Evolutionary conservation across 2,888 invertebrate genomes (phyloP), one percentile per base, ranked within the genome.

Genomic region (Arctia plantaginis): DNA sequence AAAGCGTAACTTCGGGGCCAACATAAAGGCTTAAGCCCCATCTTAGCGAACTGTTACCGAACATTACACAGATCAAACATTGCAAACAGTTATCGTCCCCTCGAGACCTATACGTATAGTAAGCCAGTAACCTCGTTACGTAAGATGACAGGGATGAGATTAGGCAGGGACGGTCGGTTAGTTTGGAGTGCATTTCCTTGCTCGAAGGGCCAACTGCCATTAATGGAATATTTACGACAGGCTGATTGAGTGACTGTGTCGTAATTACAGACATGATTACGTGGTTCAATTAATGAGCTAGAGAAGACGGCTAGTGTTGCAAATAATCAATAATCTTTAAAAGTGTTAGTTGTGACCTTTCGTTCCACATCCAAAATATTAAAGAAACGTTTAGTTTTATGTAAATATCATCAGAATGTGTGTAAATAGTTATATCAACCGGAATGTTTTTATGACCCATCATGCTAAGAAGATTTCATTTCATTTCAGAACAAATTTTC

Each of bases 121-220:
- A 84, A 85, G 39, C 81, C 79, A 74, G 83, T 87, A 89, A 89
- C 86, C 82, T 85, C 69, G 79, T 86, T 86, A 84, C 71, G 77
- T 86, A 85, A 88, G 89, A 88, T 86, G 86, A 86, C 87, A 86
- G 81, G 86, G 81, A 81, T 82, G 83, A 86, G 90, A 88, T 86
- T 81, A 86, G 80, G 76, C 80, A 79, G 85, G 78, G 81, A 82
- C 76, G 78, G 47, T 76, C 78, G 75, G 82, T 87, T 87, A 86
- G 81, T 80, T 82, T 83, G 81, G 80, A 90, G 91, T 91, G 91
- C 91, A 90, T 89, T 90, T 87, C 86, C 88, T 85, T 89, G 90
- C 90, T 88, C 74, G 77, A 74, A 78, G 81, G 80, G 71, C 66
- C 77, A 75, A 79, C 79, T 69, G 79, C 83, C 77, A 80, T 86